Conservation (phyloP, 2,888 invertebrate genomes). For the Sthenelais limicola region DNA sequence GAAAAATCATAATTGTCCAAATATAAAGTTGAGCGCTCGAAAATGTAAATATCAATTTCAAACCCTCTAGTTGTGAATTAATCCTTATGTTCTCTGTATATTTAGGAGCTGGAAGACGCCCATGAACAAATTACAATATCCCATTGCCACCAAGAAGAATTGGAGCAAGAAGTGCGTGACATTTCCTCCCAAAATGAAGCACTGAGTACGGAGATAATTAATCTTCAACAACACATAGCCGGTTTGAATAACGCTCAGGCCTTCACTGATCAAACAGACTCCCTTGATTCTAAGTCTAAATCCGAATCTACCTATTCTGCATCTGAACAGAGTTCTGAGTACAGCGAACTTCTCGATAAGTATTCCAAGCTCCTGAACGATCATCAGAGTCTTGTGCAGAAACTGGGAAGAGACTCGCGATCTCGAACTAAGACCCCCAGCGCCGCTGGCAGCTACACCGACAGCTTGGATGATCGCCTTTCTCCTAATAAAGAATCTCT, state of each 20-base stretch:
- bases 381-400: background rate
- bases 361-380: conserved; percentile 4
- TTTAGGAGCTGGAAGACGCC: conserved; percentile 28
- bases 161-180: conserved; percentile 14
- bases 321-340: background rate
- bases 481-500: too few species aligned
- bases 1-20: too few species aligned
- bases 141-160: conserved; percentile 30
- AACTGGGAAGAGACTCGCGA: background rate
- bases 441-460: too few species aligned
- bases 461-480: too few species aligned
- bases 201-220: background rate
- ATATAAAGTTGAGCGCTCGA: too few species aligned
- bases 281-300: too few species aligned
- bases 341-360: background rate
- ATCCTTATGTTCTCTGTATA: background rate
- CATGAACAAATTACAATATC: background rate
- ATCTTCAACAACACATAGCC: background rate
- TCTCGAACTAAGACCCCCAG: background rate
- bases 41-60: too few species aligned
- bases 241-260: too few species aligned
- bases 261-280: too few species aligned
- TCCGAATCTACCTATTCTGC: too few species aligned
- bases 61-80: too few species aligned
- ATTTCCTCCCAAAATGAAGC: background rate